Evolutionary conservation across 2,797 vertebrate genomes (phyloP).

Genomic region (Oreortyx pictus): DNA sequence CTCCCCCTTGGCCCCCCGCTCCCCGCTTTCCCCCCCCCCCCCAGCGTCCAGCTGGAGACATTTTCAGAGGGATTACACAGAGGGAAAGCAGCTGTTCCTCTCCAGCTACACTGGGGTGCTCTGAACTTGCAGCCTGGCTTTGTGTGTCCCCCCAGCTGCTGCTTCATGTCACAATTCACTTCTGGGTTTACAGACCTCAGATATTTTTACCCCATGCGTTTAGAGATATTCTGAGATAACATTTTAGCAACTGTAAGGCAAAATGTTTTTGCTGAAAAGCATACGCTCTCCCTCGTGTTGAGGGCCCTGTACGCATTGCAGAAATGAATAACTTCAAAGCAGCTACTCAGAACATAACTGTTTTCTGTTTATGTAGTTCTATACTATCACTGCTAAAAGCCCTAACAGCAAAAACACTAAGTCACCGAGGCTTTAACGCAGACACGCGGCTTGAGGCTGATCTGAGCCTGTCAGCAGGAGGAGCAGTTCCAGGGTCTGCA

Average conservation of each 20-base stretch:
- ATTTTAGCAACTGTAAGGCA: background rate
- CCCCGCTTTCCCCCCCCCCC: background rate
- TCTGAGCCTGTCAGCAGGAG: background rate
- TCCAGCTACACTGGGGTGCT: rapidly evolving
- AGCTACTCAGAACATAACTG: background rate
- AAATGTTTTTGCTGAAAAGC: background rate
- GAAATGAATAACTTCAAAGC: background rate
- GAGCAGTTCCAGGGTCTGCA: background rate
- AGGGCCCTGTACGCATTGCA: background rate
- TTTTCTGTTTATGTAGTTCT: background rate
- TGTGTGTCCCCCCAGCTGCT: background rate
- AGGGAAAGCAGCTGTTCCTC: background rate
- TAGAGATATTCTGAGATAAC: background rate
- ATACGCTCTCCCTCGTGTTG: background rate
- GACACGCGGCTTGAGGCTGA: background rate
- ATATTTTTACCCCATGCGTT: background rate
- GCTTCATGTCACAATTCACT: background rate
- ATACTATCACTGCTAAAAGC: background rate
- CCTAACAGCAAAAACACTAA: background rate
- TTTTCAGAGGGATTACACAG: background rate
- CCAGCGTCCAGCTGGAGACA: background rate
- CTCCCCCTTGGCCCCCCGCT: too few relatives aligned
- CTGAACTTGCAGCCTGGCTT: background rate
- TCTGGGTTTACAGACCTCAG: background rate
- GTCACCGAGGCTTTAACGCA: background rate